Conservation (phyloP, 2,113 vertebrate genomes). For the Gallinago jamesoni region DNA sequence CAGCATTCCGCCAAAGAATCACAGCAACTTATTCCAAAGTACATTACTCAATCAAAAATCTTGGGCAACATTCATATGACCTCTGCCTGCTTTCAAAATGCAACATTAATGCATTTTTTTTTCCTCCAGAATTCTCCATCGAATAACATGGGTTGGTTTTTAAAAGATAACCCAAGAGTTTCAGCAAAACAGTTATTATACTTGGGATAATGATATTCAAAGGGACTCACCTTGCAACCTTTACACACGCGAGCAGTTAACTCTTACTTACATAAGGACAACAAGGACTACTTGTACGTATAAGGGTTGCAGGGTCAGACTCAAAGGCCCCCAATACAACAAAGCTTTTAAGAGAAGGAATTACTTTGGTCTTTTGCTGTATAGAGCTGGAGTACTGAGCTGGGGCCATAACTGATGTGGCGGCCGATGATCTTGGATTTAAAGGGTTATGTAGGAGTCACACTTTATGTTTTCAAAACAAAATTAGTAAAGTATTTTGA, state of each 20-base stretch:
- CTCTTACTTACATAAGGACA: neutral
- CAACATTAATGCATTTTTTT: conserved; percentile 17
- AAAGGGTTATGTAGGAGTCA: neutral
- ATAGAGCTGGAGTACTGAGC: neutral
- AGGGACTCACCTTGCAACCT: conserved; percentile 29
- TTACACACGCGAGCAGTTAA: neutral
- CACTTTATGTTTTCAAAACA: neutral
- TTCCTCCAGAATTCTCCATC: neutral
- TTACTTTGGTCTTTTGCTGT: neutral
- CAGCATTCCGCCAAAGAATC: conserved; percentile 40
- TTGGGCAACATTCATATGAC: conserved; percentile 44
- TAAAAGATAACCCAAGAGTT: conserved; percentile 27
- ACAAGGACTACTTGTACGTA: neutral
- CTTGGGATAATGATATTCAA: conserved; percentile 37
- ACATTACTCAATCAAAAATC: conserved; percentile 44
- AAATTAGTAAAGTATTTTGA: neutral
- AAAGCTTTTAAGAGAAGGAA: conserved; percentile 22
- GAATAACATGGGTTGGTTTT: conserved; percentile 23
- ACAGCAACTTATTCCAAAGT: conserved; percentile 46
- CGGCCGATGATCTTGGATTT: neutral
- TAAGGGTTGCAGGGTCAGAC: conserved; percentile 11
- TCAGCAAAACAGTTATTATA: conserved; percentile 22
- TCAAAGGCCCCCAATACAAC: neutral
- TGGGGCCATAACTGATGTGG: neutral
- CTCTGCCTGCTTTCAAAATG: conserved; percentile 44